Base-by-base conservation (phyloP, 2,113 vertebrate genomes). In the Helogale parvula region DNA sequence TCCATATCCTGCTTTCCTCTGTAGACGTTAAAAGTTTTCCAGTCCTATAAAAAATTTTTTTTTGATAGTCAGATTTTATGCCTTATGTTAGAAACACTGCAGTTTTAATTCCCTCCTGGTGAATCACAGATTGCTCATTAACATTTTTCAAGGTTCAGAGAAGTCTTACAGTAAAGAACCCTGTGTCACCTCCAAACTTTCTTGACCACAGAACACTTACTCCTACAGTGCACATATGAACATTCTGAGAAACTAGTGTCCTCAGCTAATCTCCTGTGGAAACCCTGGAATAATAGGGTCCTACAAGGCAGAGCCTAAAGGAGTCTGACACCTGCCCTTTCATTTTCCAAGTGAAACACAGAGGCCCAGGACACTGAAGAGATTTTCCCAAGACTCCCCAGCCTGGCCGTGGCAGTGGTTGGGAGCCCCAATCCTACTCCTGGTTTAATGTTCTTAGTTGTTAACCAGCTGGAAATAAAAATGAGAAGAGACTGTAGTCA, bases 321-420 rank as follows among this genome's bases (percentile, higher is more conserved):
- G 69, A 47, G 41, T 5, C 14, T 63, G 25, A 5, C 17, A 2
- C 10, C 10, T 63, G 25, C 19, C 23, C 38, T 79, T 66, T 66
- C 3, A 0, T 54, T 17, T 82, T 31, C 17, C 50, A 76, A 7
- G 45, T 7, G 79, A 85, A 65, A 23, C 21, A 10, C 5, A 11
- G 47, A 74, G 88, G 2, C 17, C 60, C 66, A 79, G 82, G 45
- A 2, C 10, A 2, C 81, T 9, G 9, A 74, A 8, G 50, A 92
- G 45, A 50, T 21, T 47, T 65, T 41, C 57, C 79, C 1, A 6
- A 41, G 41, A 23, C n/a, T 31, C 33, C 68, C 33, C 38, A 38
- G 52, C 33, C 52, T 25, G 33, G 14, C 33, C 0, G 0, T 1
- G 12, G 50, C 13, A 12, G 50, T 23, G 86, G 23, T 16, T 5